These are phyloP conservation scores for Suillia variegata DNA, from an alignment of 2,888 invertebrate genomes.

Conservation along the genomic window DNA sequence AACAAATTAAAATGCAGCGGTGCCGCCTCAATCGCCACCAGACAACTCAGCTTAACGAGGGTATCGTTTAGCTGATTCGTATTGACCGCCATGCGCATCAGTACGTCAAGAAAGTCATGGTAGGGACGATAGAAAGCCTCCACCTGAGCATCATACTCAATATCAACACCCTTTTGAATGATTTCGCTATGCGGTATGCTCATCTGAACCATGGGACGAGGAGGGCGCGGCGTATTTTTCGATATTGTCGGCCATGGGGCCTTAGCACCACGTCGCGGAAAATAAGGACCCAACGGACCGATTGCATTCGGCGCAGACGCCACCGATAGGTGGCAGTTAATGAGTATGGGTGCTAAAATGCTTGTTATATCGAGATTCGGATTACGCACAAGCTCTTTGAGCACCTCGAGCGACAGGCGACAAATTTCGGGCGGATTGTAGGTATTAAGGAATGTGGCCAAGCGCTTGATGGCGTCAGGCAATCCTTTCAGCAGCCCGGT, in stretches of 20 bases:
- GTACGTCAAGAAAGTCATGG: conserved; percentile 84
- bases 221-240: conserved; percentile 73
- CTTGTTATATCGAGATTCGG: conserved; percentile 65
- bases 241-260: conserved; percentile 64
- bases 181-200: conserved; percentile 78
- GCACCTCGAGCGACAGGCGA: conserved; percentile 74
- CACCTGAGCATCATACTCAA: conserved; percentile 76
- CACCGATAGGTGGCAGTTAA: conserved; percentile 81
- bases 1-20: conserved; percentile 87
- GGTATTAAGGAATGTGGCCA: conserved; percentile 86
- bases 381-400: conserved; percentile 59
- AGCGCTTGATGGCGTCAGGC: conserved; percentile 83
- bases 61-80: conserved; percentile 86
- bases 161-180: conserved; percentile 70
- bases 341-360: conserved; percentile 82
- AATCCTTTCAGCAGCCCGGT: conserved; percentile 75
- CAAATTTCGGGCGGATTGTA: conserved; percentile 87
- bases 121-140: conserved; percentile 84
- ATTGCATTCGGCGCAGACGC: conserved; percentile 73
- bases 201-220: conserved; percentile 83
- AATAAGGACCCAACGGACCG: conserved; percentile 76
- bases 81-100: conserved; percentile 85
- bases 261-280: conserved; percentile 72
- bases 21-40: conserved; percentile 90
- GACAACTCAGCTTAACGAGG: conserved; percentile 82